Evolutionary conservation across 2,888 invertebrate species (phyloP), one percentile per base, ranked within the genome.

Genomic region (Drosophila algonquin): DNA sequence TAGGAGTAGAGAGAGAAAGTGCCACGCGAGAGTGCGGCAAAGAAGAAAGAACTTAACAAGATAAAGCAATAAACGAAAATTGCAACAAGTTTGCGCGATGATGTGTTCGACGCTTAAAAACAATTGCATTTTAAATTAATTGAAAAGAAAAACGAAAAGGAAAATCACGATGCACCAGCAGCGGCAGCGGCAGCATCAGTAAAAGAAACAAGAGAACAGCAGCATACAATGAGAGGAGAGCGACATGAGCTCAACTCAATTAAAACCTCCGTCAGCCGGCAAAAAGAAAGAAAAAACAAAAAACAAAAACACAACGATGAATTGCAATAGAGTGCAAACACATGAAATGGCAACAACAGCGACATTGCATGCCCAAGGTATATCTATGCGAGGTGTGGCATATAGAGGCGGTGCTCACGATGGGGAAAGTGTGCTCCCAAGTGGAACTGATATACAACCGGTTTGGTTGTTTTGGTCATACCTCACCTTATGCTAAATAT

Each of bases 31-130:
- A 52, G 47, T 21, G 65, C 53, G 50, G 55, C 9, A 18, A n/a
- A 51, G 59, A 55, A 55, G 61, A 65, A 56, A 57, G 63, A 62
- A 72, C 63, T 63, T 60, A 59, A 76, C 78, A 79, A 68, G 87
- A 83, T 86, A 83, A 83, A 86, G 87, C 87, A 77, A 83, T 83
- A 81, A 83, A 79, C 62, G 76, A 77, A 73, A 83, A 83, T 83
- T 83, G 76, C 83, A 83, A 86, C 86, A 83, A 86, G 81, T 83
- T 82, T 71, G 65, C 77, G 76, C 55, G 51, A 40, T 40, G 72
- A 51, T 55, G 63, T 53, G 59, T 55, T 73, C 64, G 55, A 71
- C 53, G 69, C 30, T 75, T 67, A 69, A 80, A 82, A 76, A 77
- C 80, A 82, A 83, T 83, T 80, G 73, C 63, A 79, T 70, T 74